These are phyloP conservation scores for Dryomyza anilis DNA, from an alignment of 2,888 invertebrate genomes.

Conservation along the genomic window DNA sequence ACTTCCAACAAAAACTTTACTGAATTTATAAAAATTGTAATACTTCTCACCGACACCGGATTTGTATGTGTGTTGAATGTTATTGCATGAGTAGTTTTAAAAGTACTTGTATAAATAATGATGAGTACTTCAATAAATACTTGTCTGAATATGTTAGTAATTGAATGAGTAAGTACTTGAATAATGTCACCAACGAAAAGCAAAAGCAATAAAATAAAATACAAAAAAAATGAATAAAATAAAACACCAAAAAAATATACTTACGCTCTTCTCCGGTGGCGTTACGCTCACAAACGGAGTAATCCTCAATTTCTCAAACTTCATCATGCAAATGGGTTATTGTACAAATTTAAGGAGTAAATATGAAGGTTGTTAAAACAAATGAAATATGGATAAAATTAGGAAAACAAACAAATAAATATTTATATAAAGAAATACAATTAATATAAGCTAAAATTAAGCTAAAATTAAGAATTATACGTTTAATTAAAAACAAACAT, in stretches of 20 bases:
- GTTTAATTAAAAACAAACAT: no score
- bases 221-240: neutral
- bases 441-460: no score
- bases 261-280: slow-evolving; percentile 40
- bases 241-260: neutral
- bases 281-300: slow-evolving; percentile 50
- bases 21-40: no score
- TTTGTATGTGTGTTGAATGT: neutral
- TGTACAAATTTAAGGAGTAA: neutral
- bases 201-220: neutral
- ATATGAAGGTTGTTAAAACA: slow-evolving; percentile 1
- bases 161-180: no score
- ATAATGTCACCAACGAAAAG: neutral
- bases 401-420: no score
- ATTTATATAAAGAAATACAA: no score
- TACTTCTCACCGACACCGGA: no score
- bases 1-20: no score
- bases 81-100: neutral
- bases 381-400: no score
- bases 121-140: no score
- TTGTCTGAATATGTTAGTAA: no score
- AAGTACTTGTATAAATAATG: no score
- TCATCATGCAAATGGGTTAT: slow-evolving; percentile 28
- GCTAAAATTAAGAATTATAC: neutral
- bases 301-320: slow-evolving; percentile 47